Conservation (phyloP, 1,140 invertebrate genomes). For the Anastrepha obliqua region DNA sequence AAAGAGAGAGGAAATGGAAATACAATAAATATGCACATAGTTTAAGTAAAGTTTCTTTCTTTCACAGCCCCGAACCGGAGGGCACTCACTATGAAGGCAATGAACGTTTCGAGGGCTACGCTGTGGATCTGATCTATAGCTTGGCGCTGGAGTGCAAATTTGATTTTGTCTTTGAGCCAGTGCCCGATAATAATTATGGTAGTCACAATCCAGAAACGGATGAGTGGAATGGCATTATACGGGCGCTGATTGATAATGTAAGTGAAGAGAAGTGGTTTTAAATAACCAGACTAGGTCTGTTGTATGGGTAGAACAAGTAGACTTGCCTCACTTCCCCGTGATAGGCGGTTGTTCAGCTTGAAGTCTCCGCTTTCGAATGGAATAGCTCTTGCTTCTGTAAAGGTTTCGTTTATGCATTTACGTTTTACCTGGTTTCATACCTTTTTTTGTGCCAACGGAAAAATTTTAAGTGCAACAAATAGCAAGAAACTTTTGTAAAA, state of each 20-base stretch:
- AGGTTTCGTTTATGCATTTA: no score
- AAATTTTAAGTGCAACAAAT: no score
- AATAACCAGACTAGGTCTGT: background rate
- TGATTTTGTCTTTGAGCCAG: conserved; percentile 83
- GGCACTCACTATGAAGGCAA: conserved; percentile 74
- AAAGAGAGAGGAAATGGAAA: no score
- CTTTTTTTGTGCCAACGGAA: no score
- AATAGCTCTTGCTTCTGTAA: no score
- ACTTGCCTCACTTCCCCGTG: no score
- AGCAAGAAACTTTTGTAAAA: no score
- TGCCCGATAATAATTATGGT: conserved; percentile 83
- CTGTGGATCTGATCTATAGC: conserved; percentile 83
- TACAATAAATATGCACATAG: background rate
- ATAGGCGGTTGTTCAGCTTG: no score
- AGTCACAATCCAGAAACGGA: conserved; percentile 80
- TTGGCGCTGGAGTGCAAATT: conserved; percentile 83
- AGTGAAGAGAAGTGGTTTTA: conserved; percentile 16
- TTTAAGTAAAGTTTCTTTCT: background rate
- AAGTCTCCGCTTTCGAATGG: no score
- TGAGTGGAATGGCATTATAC: conserved; percentile 91
- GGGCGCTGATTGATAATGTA: conserved; percentile 83
- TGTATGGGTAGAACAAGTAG: no score
- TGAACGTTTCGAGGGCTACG: conserved; percentile 83
- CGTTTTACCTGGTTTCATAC: no score
- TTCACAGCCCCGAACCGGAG: conserved; percentile 64